These are phyloP conservation scores for Meghimatium bilineatum DNA, from an alignment of 2,888 invertebrate genomes.

Conservation along the genomic window DNA sequence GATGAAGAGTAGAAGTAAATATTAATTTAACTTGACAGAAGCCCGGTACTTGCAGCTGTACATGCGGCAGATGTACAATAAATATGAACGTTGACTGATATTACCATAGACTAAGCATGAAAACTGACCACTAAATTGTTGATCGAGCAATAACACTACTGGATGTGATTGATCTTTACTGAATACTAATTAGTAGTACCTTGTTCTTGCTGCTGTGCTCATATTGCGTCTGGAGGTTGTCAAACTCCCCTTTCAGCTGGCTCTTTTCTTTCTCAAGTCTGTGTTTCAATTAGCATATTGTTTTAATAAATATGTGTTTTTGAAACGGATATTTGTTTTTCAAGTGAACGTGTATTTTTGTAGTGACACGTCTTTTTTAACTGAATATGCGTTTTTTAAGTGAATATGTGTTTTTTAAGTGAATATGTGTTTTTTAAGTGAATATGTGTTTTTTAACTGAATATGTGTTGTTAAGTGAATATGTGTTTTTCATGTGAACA, in stretches of 20 bases:
- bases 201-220: constrained; percentile 99
- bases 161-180: not conserved
- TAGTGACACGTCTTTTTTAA: too few relatives aligned
- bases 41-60: too few relatives aligned
- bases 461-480: too few relatives aligned
- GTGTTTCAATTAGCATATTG: constrained; percentile 29
- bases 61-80: not conserved
- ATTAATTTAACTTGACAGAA: too few relatives aligned
- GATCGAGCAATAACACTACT: not conserved
- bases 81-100: not conserved
- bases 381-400: too few relatives aligned
- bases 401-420: too few relatives aligned
- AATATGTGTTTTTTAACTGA: too few relatives aligned
- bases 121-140: not conserved
- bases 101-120: not conserved
- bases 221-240: constrained; percentile 96
- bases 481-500: too few relatives aligned
- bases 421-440: too few relatives aligned
- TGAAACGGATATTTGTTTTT: too few relatives aligned
- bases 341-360: too few relatives aligned
- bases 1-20: too few relatives aligned
- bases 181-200: constrained; percentile 80
- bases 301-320: not conserved
- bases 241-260: constrained; percentile 97
- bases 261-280: constrained; percentile 99